Conservation (phyloP, 2,888 invertebrate species). For the Himalopsyche anomala region DNA sequence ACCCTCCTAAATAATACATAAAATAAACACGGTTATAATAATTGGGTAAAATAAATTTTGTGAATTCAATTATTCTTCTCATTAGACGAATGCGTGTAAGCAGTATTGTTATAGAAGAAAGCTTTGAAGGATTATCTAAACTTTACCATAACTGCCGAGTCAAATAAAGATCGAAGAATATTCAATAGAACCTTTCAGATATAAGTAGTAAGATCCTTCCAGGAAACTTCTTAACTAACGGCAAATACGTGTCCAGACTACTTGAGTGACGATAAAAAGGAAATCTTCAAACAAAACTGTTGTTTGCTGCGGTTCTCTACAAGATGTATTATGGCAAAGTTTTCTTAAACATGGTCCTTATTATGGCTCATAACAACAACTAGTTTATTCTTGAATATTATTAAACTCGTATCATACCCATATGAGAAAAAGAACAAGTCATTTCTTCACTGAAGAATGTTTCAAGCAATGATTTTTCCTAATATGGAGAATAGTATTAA, state of each 20-base stretch:
- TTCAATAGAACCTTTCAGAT: conserved; percentile 31
- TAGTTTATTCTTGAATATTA: too few relatives aligned
- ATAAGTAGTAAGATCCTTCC: conserved; percentile 13
- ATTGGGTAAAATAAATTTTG: too few relatives aligned
- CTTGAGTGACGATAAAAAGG: conserved; percentile 13
- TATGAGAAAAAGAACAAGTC: too few relatives aligned
- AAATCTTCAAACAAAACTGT: background rate
- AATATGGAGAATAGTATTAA: too few relatives aligned
- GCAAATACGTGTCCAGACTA: background rate
- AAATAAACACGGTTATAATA: too few relatives aligned
- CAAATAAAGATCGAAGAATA: conserved; percentile 18
- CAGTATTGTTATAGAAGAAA: background rate
- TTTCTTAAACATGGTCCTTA: background rate
- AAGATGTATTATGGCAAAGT: background rate
- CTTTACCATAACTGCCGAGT: background rate
- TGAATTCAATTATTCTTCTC: too few relatives aligned
- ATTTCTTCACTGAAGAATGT: too few relatives aligned
- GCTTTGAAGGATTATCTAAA: background rate
- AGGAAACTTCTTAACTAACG: conserved; percentile 26
- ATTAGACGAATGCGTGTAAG: too few relatives aligned
- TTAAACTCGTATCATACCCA: too few relatives aligned
- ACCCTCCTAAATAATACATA: too few relatives aligned
- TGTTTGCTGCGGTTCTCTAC: background rate
- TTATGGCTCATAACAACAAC: too few relatives aligned
- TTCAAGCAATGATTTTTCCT: too few relatives aligned